Evolutionary conservation across 2,797 vertebrate genomes (phyloP).

Genomic region (Rhodeus uyekii): DNA sequence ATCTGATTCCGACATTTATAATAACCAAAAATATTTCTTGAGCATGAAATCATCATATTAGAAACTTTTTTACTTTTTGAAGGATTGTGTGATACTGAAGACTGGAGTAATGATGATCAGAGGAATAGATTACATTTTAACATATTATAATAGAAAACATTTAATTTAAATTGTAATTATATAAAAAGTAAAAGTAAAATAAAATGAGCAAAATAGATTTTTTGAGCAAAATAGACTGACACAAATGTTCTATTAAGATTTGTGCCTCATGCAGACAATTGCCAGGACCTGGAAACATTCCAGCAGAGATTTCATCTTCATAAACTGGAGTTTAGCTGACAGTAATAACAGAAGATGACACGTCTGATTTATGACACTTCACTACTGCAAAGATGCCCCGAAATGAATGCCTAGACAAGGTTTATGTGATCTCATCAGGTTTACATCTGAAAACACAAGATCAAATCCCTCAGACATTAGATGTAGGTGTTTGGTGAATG

Average conservation of each 20-base stretch:
- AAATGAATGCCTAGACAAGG: conserved; percentile 1
- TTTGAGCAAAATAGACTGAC: neutral
- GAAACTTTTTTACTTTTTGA: neutral
- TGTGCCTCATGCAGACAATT: neutral
- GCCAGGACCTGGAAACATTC: conserved; percentile 7
- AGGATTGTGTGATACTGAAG: neutral
- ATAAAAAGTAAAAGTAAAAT: too few species aligned
- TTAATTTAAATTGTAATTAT: neutral
- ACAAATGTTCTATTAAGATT: neutral
- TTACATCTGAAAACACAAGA: neutral
- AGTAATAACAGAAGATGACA: conserved; percentile 8
- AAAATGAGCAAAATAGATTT: too few species aligned
- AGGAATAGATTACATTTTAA: neutral
- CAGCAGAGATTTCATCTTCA: neutral
- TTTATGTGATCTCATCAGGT: neutral
- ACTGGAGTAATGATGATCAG: neutral
- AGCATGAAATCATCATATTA: neutral
- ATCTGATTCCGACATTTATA: too few species aligned
- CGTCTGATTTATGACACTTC: neutral
- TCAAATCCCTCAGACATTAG: neutral
- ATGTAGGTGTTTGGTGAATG: neutral
- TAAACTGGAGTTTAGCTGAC: neutral
- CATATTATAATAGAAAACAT: too few species aligned
- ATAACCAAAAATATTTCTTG: neutral
- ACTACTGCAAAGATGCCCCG: neutral